These are phyloP conservation scores for Zaprionus ghesquierei DNA, from an alignment of 1,140 invertebrate genomes.

Conservation along the genomic window DNA sequence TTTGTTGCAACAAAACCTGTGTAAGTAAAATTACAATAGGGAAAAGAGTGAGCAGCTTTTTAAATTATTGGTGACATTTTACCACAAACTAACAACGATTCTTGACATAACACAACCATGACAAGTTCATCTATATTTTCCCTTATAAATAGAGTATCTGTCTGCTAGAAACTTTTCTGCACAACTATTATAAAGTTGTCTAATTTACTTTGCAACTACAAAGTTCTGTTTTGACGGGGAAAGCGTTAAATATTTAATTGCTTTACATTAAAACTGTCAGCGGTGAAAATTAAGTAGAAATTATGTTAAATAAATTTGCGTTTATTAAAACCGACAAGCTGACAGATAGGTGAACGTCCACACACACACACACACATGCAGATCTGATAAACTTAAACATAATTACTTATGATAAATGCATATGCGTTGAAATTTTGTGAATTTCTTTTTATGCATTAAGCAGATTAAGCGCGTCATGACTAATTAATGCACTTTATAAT, in stretches of 20 bases:
- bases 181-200: not conserved
- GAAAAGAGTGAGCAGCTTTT: not conserved
- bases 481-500: constrained; percentile 68
- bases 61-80: not conserved
- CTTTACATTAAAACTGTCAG: constrained; percentile 30
- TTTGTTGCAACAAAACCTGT: not conserved
- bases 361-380: not conserved
- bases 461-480: constrained; percentile 50
- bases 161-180: not conserved
- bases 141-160: no score
- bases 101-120: no score
- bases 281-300: constrained; percentile 20
- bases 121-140: no score
- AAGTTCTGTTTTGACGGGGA: not conserved
- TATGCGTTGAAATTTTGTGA: constrained; percentile 18
- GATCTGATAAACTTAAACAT: constrained; percentile 5
- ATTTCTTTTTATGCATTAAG: constrained; percentile 40
- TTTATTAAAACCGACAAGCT: constrained; percentile 54
- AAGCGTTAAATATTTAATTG: constrained; percentile 30
- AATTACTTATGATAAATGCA: constrained; percentile 42
- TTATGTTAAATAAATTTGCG: constrained; percentile 32
- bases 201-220: not conserved
- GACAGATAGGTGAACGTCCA: constrained; percentile 13
- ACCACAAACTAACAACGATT: no score
- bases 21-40: not conserved